Evolutionary conservation across 2,888 invertebrate species (phyloP), one percentile per base, ranked within the genome.

Genomic region (Cosmia trapezina): DNA sequence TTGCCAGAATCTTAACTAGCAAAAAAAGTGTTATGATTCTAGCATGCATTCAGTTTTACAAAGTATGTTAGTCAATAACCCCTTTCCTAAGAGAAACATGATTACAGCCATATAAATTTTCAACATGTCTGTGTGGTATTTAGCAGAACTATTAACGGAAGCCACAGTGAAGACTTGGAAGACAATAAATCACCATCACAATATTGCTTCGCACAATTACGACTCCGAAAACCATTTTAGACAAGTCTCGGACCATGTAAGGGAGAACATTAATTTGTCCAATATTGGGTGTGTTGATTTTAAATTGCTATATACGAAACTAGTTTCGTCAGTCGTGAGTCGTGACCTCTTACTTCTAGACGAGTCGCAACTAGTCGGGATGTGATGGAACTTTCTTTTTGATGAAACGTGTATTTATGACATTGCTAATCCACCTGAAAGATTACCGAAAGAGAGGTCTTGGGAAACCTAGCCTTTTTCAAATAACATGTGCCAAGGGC

Each of bases 271-370:
- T 80, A 86, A 86, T 89, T 87, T 87, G 79, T 85, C 82, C 84
- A 87, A 87, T 86, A 87, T 85, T 87, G 84, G 84, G 88, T 87
- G 89, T 87, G 88, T 87, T 89, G 84, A 86, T 88, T 84, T 85
- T 85, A 84, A 88, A 87, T 85, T 81, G 76, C 80, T 81, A 83
- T 84, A 85, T 79, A 84, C 75, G 81, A 88, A 92, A 92, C 91
- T 87, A 86, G 92, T 91, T 91, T 88, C 71, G 82, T 83, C 80
- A 79, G 78, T 81, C 80, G 87, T 53, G 60, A 72, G 73, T 83
- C 85, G 89, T 91, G 92, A 92, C 92, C 92, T 90, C 89, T 91
- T 89, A 88, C 82, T 87, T 83, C 73, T 83, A 82, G 78, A 87
- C 89, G 81, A 87, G 91, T 89, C 88, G 87, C 86, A 84, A 89